Evolutionary conservation across 1,140 invertebrate genomes (phyloP).

Genomic region (Drosophila quadrilineata): DNA sequence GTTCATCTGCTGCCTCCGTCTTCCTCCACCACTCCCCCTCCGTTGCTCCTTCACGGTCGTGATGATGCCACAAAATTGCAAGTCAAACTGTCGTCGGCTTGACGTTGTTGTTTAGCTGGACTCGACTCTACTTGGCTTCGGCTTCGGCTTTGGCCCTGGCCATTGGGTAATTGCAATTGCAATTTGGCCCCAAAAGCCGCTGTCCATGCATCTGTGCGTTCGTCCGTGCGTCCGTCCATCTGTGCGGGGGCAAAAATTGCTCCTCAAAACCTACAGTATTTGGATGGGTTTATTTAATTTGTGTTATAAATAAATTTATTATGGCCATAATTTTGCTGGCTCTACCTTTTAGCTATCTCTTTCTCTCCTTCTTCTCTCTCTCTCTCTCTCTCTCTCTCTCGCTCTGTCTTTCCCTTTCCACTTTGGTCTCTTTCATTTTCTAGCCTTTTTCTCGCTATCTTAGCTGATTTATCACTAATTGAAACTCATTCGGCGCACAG

Average conservation of each 20-base stretch:
- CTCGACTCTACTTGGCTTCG: conserved; percentile 71
- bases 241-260: conserved; percentile 55
- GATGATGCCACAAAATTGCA: conserved; percentile 64
- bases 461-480: conserved; percentile 63
- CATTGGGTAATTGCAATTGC: conserved; percentile 75
- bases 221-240: not conserved
- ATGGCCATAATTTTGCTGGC: conserved; percentile 59
- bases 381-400: not conserved
- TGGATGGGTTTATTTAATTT: conserved; percentile 72
- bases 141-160: conserved; percentile 28
- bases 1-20: not conserved
- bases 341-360: too few species aligned
- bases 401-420: not conserved
- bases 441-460: too few species aligned
- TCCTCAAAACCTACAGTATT: conserved; percentile 42
- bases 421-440: too few species aligned
- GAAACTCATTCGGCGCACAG: conserved; percentile 45
- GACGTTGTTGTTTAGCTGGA: too few species aligned
- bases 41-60: too few species aligned
- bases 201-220: not conserved
- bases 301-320: conserved; percentile 79
- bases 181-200: conserved; percentile 65
- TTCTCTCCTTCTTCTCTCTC: not conserved
- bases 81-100: conserved; percentile 75
- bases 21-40: too few species aligned